These are phyloP conservation scores for Sigmodon hispidus DNA, from an alignment of 2,113 vertebrate genomes.

Conservation along the genomic window DNA sequence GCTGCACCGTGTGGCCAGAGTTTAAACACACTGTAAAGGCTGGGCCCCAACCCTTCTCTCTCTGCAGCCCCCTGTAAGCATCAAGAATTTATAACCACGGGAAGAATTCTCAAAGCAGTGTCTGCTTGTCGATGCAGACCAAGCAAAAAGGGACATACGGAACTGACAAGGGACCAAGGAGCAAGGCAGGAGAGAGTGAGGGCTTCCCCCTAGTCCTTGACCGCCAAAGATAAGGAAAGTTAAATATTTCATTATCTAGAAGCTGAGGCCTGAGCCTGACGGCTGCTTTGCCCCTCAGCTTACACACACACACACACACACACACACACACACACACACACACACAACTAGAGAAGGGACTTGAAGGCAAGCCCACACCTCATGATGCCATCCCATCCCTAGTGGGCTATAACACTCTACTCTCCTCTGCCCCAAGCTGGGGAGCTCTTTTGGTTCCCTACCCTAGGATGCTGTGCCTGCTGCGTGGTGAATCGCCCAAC, in stretches of 20 bases:
- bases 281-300: neutral
- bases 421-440: neutral
- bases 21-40: neutral
- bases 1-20: neutral
- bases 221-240: neutral
- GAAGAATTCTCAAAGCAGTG: neutral
- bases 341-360: neutral
- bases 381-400: neutral
- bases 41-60: fast-evolving
- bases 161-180: neutral
- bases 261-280: neutral
- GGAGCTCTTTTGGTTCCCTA: neutral
- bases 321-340: neutral
- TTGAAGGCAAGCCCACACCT: neutral
- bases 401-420: neutral
- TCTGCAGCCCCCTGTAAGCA: neutral
- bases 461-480: neutral
- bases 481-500: neutral
- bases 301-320: neutral
- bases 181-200: neutral
- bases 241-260: neutral
- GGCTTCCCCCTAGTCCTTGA: neutral
- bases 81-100: neutral
- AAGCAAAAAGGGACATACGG: neutral
- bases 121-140: neutral